Evolutionary conservation across 1,140 invertebrate species (phyloP).

Genomic region (Drosophila equinoxialis): DNA sequence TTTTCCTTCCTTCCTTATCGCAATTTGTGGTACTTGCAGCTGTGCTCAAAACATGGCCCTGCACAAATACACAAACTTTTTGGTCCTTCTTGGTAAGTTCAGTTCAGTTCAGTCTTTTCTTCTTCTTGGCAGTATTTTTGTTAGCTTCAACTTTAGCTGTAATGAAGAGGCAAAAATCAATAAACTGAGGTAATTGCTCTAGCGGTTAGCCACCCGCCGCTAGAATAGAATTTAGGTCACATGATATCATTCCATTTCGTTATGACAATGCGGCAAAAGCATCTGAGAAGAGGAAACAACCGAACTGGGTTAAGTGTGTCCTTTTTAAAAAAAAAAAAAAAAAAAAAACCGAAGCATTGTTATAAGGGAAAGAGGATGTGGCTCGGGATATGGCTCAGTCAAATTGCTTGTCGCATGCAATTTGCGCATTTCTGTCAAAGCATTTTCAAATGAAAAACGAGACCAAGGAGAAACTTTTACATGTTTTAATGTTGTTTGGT

Average conservation of each 20-base stretch:
- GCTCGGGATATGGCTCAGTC: slow-evolving; percentile 48
- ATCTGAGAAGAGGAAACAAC: slow-evolving; percentile 52
- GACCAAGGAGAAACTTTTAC: background rate
- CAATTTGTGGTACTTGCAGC: slow-evolving; percentile 31
- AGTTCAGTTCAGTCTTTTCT: slow-evolving; percentile 67
- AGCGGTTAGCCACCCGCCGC: slow-evolving; percentile 10
- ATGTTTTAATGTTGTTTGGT: background rate
- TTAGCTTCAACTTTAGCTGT: slow-evolving; percentile 52
- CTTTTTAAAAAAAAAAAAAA: slow-evolving; percentile 8
- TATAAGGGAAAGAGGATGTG: slow-evolving; percentile 40
- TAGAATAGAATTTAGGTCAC: slow-evolving; percentile 60
- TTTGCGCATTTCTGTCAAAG: slow-evolving; percentile 58
- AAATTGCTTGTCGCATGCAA: slow-evolving; percentile 68
- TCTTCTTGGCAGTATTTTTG: slow-evolving; percentile 58
- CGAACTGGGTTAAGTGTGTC: slow-evolving; percentile 73
- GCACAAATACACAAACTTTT: slow-evolving; percentile 20
- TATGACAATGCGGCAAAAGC: slow-evolving; percentile 52
- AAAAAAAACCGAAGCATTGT: slow-evolving; percentile 35
- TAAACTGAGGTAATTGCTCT: slow-evolving; percentile 66
- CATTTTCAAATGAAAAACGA: slow-evolving; percentile 27
- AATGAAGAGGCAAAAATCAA: slow-evolving; percentile 70
- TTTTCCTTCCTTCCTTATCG: slow-evolving; percentile 43
- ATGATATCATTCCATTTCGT: slow-evolving; percentile 67
- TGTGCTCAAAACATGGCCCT: slow-evolving; percentile 54
- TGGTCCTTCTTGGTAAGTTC: slow-evolving; percentile 43